Conservation (phyloP, 2,113 vertebrate genomes). For the Pachypanchax playfairii region DNA sequence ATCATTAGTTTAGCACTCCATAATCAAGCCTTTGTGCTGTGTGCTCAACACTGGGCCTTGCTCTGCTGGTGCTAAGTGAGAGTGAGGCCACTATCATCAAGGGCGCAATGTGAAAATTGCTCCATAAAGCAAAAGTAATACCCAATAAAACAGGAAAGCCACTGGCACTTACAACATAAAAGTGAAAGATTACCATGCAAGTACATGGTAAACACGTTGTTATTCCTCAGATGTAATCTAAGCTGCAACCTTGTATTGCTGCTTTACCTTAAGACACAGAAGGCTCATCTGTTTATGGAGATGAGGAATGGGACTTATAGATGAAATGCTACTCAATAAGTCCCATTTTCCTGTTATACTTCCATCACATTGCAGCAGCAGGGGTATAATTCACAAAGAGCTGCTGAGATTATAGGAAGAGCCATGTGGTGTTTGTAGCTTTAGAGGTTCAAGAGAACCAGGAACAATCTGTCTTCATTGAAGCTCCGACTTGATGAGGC, state of each 20-base stretch:
- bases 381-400: constrained; percentile 52
- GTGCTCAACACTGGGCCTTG: constrained; percentile 63
- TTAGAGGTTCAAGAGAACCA: constrained; percentile 62
- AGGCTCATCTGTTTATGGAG: constrained; percentile 64
- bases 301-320: constrained; percentile 56
- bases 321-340: constrained; percentile 64
- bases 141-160: constrained; percentile 78
- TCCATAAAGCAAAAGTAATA: constrained; percentile 82
- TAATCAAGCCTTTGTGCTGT: constrained; percentile 72
- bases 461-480: constrained; percentile 77
- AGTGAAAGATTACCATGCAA: constrained; percentile 70
- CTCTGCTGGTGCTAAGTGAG: constrained; percentile 52
- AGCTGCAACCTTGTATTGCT: constrained; percentile 69
- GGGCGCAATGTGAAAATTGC: constrained; percentile 77
- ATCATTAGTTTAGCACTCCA: constrained; percentile 77
- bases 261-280: constrained; percentile 50
- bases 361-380: constrained; percentile 43
- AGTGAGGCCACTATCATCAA: constrained; percentile 72
- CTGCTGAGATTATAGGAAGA: constrained; percentile 59
- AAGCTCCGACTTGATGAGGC: constrained; percentile 77
- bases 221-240: constrained; percentile 70
- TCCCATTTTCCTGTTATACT: constrained; percentile 57
- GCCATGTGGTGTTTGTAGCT: constrained; percentile 59
- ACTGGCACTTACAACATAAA: constrained; percentile 76
- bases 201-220: constrained; percentile 74